phyloP scores from a whole-genome alignment of 2,113 vertebrate species.

The Pseudorectes ferrugineus region DNA sequence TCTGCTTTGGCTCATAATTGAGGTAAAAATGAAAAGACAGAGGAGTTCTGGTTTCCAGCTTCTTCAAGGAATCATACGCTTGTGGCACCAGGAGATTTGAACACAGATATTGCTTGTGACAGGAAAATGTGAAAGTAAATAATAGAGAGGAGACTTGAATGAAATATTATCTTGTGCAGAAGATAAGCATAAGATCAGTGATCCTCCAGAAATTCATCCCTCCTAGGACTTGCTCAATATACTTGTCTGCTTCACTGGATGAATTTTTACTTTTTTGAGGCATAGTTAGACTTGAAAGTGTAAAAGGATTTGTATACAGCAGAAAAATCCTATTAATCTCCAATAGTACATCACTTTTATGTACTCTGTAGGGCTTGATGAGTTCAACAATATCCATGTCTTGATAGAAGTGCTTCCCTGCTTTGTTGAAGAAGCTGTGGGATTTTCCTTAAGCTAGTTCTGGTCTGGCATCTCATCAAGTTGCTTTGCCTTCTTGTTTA shows the following conservation, averaged over 20 bases:
- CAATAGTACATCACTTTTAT: not conserved
- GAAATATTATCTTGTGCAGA: not conserved
- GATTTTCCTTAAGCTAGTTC: not conserved
- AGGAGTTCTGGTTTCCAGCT: not conserved
- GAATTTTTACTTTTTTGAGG: not conserved
- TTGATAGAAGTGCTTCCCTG: not conserved
- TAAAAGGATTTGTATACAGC: not conserved
- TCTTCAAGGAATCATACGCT: not conserved
- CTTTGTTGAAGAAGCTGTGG: not conserved
- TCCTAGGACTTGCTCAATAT: not conserved
- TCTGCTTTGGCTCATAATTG: not conserved
- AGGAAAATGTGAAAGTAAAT: not conserved
- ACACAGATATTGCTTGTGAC: not conserved
- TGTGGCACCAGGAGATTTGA: not conserved
- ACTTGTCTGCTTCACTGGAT: not conserved
- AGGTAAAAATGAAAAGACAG: not conserved
- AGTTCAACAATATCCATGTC: not conserved
- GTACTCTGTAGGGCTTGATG: not conserved
- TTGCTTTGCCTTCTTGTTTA: not conserved
- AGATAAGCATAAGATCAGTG: not conserved
- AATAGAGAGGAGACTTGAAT: not conserved
- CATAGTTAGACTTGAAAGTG: not conserved
- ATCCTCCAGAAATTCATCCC: not conserved
- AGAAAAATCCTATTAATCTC: not conserved
- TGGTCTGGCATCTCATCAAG: not conserved